These are phyloP conservation scores for Gouania willdenowi DNA, from an alignment of 2,797 vertebrate species.

Conservation along the genomic window DNA sequence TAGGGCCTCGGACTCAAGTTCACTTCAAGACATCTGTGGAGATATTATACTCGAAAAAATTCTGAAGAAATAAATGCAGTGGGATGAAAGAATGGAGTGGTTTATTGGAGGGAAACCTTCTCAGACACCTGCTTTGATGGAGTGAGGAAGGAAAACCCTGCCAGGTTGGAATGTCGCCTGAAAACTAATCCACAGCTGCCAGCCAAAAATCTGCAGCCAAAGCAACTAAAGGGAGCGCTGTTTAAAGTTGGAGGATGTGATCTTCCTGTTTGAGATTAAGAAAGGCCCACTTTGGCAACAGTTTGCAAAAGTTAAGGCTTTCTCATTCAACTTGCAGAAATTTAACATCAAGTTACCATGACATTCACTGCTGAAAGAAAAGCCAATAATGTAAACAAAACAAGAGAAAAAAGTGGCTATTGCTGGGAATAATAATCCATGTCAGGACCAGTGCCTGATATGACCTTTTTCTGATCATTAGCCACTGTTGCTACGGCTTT, in stretches of 20 bases:
- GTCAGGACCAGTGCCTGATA: too few species aligned
- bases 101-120: slow-evolving; percentile 1
- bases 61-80: background rate
- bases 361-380: background rate
- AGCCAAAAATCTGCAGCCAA: slow-evolving; percentile 27
- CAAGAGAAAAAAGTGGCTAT: too few species aligned
- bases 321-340: slow-evolving; percentile 11
- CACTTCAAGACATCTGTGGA: too few species aligned
- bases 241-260: slow-evolving; percentile 39
- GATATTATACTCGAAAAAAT: too few species aligned
- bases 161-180: slow-evolving; percentile 28
- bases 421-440: too few species aligned
- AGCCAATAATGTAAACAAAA: too few species aligned
- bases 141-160: slow-evolving; percentile 2
- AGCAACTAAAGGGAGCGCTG: slow-evolving; percentile 18
- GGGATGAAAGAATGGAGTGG: background rate
- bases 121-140: slow-evolving; percentile 27
- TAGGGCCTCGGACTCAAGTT: slow-evolving; percentile 13
- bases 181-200: slow-evolving; percentile 26
- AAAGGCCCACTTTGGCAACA: slow-evolving; percentile 19
- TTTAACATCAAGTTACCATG: too few species aligned
- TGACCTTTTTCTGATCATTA: too few species aligned
- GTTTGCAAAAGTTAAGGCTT: slow-evolving; percentile 3
- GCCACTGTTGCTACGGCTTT: too few species aligned
- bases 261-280: slow-evolving; percentile 15